Conservation (phyloP, 2,888 invertebrate genomes). For the Rhingia rostrata region DNA sequence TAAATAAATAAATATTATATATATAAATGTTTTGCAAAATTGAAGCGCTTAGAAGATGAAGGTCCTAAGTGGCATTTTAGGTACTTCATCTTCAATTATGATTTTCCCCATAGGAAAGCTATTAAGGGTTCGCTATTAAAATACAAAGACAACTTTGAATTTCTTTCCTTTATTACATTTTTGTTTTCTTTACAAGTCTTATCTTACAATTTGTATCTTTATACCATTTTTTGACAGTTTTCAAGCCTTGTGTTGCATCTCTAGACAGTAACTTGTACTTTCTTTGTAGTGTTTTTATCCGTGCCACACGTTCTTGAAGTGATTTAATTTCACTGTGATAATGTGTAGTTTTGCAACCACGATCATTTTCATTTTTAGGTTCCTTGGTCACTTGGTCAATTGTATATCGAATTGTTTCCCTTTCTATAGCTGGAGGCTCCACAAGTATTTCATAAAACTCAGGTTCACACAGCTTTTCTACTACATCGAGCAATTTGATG, state of each 20-base stretch:
- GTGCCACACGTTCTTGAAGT: background rate
- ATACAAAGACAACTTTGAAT: too few relatives aligned
- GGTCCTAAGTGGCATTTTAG: too few relatives aligned
- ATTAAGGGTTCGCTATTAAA: too few relatives aligned
- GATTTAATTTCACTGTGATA: background rate
- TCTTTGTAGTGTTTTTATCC: conserved; percentile 7
- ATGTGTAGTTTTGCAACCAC: background rate
- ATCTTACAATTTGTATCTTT: conserved; percentile 19
- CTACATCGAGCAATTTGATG: background rate
- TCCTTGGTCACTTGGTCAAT: background rate
- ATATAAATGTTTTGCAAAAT: too few relatives aligned
- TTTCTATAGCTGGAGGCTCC: background rate
- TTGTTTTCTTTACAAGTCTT: background rate
- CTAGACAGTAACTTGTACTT: conserved; percentile 2
- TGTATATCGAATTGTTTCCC: conserved; percentile 12
- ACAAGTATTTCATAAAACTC: conserved; percentile 29
- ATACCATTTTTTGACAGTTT: conserved; percentile 14
- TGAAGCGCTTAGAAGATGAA: too few relatives aligned
- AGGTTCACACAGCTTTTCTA: conserved; percentile 14
- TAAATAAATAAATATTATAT: too few relatives aligned
- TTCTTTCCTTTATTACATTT: background rate
- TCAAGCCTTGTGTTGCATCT: conserved; percentile 13
- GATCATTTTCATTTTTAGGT: background rate
- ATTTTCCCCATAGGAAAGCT: too few relatives aligned
- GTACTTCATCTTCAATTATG: too few relatives aligned